Evolutionary conservation across 2,888 invertebrate species (phyloP).

Genomic region (Entomobrya proxima): DNA sequence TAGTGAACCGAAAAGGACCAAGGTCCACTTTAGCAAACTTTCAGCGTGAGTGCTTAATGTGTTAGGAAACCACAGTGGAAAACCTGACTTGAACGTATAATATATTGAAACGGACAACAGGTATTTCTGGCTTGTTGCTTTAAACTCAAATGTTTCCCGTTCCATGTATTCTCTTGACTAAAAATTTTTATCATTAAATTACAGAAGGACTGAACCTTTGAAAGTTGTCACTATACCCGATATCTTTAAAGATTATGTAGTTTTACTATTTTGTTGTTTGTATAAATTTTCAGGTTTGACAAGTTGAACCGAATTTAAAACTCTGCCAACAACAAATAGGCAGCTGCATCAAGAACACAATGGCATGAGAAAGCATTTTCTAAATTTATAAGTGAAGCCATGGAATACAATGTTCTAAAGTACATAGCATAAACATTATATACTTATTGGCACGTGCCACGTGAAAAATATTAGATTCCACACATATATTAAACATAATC

Average conservation of each 20-base stretch:
- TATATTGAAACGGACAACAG: conserved; percentile 32
- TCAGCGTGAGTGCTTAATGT: background rate
- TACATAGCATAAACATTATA: too few species aligned
- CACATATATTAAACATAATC: background rate
- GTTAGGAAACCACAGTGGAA: background rate
- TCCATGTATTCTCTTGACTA: background rate
- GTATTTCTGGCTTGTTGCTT: conserved; percentile 16
- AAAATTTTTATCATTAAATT: background rate
- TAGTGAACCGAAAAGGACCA: conserved; percentile 58
- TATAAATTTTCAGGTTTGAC: background rate
- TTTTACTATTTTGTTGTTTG: too few species aligned
- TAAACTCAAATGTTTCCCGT: background rate
- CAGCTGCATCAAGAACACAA: background rate
- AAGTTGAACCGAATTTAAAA: background rate
- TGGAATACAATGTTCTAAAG: background rate
- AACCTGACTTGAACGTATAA: background rate
- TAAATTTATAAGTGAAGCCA: background rate
- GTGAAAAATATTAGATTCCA: conserved; percentile 15
- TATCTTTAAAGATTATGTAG: background rate
- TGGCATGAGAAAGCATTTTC: background rate
- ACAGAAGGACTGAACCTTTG: too few species aligned
- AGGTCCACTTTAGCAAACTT: conserved; percentile 41
- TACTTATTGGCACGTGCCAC: conserved; percentile 45
- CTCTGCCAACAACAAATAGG: conserved; percentile 1
- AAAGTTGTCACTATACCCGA: too few species aligned